Conservation (phyloP, 2,888 invertebrate species). For the Alloscopus bannaensis region DNA sequence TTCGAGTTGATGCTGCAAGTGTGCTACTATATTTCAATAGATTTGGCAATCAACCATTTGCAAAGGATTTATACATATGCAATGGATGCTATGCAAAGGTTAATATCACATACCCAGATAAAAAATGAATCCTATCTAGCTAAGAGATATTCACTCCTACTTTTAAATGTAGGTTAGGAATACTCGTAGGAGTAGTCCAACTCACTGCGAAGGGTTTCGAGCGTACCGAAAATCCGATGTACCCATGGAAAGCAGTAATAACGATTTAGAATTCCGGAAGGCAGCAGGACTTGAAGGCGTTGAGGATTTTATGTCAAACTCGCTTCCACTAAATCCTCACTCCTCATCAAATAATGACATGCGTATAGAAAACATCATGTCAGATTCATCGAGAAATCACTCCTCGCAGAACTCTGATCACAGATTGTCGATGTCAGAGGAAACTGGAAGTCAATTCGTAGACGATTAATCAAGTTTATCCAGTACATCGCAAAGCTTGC, state of each 20-base stretch:
- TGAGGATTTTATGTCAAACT: too few relatives aligned
- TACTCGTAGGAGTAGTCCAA: neutral
- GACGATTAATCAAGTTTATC: neutral
- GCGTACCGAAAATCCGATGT: neutral
- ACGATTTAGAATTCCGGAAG: neutral
- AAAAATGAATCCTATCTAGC: neutral
- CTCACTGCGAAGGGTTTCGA: neutral
- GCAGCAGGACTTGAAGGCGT: too few relatives aligned
- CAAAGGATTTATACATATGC: neutral
- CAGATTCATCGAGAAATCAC: too few relatives aligned
- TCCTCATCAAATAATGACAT: too few relatives aligned
- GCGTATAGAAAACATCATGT: too few relatives aligned
- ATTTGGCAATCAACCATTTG: neutral
- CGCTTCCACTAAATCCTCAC: too few relatives aligned
- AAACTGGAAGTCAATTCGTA: neutral
- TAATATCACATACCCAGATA: neutral
- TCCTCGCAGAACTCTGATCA: too few relatives aligned
- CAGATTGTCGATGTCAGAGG: too few relatives aligned
- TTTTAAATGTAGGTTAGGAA: neutral
- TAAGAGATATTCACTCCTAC: neutral
- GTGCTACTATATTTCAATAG: neutral
- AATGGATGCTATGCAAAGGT: neutral
- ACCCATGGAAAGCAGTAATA: neutral
- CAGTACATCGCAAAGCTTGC: neutral
- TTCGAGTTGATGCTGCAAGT: neutral